Conservation (phyloP, 2,113 vertebrate genomes). For the Phyllostomus hastatus region DNA sequence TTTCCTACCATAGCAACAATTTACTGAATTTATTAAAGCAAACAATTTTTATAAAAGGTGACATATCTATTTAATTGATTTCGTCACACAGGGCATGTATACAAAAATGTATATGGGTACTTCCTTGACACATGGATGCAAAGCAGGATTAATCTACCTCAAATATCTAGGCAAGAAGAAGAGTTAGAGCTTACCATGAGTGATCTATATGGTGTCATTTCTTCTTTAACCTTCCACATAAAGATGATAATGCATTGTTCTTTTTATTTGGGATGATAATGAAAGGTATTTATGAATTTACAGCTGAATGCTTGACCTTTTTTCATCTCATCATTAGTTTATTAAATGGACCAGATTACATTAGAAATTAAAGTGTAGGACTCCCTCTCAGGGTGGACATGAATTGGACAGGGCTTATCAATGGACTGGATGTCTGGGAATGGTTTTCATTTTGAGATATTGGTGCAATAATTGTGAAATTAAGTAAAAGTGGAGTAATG, state of each 20-base stretch:
- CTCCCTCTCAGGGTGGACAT: not conserved
- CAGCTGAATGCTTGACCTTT: not conserved
- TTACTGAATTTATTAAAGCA: not conserved
- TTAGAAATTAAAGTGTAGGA: not conserved
- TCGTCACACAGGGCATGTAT: not conserved
- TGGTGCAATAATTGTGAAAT: not conserved
- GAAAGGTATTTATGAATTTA: conserved; percentile 3
- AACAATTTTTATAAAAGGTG: not conserved
- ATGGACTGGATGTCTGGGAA: not conserved
- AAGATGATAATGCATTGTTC: not conserved
- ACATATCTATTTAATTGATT: not conserved
- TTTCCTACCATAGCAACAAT: not conserved
- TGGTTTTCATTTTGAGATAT: not conserved
- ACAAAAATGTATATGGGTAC: not conserved
- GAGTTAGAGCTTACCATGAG: not conserved
- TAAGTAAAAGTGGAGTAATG: not conserved
- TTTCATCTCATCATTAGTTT: not conserved
- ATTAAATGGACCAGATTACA: not conserved
- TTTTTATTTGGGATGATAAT: not conserved
- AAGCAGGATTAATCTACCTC: conserved; percentile 7
- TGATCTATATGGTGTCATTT: not conserved
- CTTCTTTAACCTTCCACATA: not conserved
- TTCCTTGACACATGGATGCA: not conserved
- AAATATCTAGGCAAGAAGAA: not conserved
- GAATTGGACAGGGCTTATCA: not conserved